A percentile compares a stretch with the other conserved stretches of the same genome.
phyloP scores from a whole-genome alignment of 1,140 invertebrate species.

The Ceratoteleas bidentatus region DNA sequence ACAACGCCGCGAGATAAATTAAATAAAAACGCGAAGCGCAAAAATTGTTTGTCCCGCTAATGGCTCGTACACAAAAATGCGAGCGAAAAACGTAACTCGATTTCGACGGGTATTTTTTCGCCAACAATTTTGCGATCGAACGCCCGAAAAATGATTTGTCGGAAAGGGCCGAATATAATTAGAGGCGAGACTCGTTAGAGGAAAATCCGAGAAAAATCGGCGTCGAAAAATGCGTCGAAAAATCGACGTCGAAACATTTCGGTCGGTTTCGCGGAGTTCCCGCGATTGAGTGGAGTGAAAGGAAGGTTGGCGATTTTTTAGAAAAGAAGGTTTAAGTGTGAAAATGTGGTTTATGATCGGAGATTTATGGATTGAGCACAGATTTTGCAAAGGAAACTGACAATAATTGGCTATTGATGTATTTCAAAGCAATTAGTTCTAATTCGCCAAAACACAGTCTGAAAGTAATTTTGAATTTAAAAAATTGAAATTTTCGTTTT shows the following conservation, averaged over 20 bases:
- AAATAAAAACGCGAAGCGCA: conserved; percentile 11
- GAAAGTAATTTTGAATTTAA: no score
- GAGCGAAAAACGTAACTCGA: conserved; percentile 7
- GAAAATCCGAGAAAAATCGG: no score
- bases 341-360: no score
- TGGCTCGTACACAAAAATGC: conserved; percentile 13
- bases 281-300: conserved; percentile 5
- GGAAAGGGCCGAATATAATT: not conserved
- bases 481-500: no score
- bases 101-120: not conserved
- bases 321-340: no score
- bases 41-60: conserved; percentile 22
- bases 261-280: not conserved
- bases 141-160: not conserved
- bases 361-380: no score
- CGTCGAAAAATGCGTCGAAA: not conserved
- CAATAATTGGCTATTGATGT: no score
- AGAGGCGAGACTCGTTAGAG: not conserved
- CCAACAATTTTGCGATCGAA: not conserved
- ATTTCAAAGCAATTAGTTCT: no score
- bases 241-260: not conserved
- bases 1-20: conserved; percentile 9
- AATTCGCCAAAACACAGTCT: no score
- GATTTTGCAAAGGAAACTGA: no score
- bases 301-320: conserved; percentile 6